Percentiles rank a stretch among this genome's conserved stretches.
These are phyloP conservation scores for Dolichoris vasculosae DNA, from an alignment of 1,140 invertebrate genomes.

Conservation along the genomic window DNA sequence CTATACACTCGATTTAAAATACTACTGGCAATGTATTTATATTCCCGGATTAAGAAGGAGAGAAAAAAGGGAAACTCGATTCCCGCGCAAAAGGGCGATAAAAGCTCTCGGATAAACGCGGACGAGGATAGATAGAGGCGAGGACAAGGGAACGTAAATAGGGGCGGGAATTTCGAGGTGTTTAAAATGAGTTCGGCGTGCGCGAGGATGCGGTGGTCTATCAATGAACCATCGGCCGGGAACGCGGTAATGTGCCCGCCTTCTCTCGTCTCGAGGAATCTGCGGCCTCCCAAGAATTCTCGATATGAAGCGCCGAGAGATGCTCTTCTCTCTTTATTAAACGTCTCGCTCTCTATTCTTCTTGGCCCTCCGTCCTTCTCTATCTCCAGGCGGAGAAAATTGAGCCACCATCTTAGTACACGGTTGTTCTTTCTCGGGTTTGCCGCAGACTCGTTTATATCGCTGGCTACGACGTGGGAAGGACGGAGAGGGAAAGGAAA, in stretches of 20 bases:
- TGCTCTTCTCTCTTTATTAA: conserved; percentile 69
- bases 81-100: background rate
- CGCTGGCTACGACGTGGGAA: background rate
- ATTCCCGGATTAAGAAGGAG: background rate
- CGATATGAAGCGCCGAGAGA: conserved; percentile 65
- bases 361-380: background rate
- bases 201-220: conserved; percentile 51
- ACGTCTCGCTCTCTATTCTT: conserved; percentile 49
- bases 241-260: conserved; percentile 60
- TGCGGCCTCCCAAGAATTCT: conserved; percentile 66
- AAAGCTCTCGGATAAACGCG: background rate
- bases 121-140: background rate
- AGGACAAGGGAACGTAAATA: background rate
- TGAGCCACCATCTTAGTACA: conserved; percentile 55
- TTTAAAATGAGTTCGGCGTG: conserved; percentile 25
- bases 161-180: conserved; percentile 26
- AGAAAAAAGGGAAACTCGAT: background rate
- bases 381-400: conserved; percentile 52
- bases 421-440: conserved; percentile 33
- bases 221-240: conserved; percentile 62
- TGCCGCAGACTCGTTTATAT: background rate
- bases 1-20: background rate
- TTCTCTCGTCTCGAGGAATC: conserved; percentile 62
- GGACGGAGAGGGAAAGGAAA: background rate
- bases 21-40: background rate